Evolutionary conservation across 1,140 invertebrate genomes (phyloP), one percentile per base, ranked within the genome.

Genomic region (Aphelinus certus): DNA sequence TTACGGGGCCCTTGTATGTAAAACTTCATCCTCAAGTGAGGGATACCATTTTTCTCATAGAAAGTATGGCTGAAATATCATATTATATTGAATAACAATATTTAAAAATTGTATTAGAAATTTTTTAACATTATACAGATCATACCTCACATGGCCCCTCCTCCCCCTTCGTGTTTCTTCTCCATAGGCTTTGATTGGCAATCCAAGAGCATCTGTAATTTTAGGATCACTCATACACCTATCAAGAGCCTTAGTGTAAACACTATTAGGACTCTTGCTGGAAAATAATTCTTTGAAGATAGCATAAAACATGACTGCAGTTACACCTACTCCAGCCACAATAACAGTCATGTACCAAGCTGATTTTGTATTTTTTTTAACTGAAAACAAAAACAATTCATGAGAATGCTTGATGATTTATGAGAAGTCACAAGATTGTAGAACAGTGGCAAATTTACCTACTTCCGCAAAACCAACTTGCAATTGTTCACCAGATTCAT

Each of bases 231-330:
- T 80, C 80, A 91, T 90, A 82, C 95, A 95, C 78, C 90, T 89
- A 75, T 95, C 91, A 1, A 95, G 88, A 6, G 96, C 95, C 81
- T 91, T 90, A 7, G 91, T 91, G 82, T 96, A 97, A 73, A 97
- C 90, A 80, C 92, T 94, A 88, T 94, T 95, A 0, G 95, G 92
- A 86, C 95, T 97, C 78, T 94, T 92, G 78, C 91, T 92, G 3
- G 95, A 97, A 88, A 97, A 96, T 43, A 97, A 85, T 87, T 97
- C 96, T 71, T 90, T 90, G 79, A 96, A 94, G 76, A 97, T 91
- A 56, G 92, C 90, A 84, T 94, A 97, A 80, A 96, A 93, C 84
- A 97, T 92, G 2, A 93, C 83, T 63, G 92, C 92, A 46, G 94
- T 95, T 0, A 96, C 90, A 45, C 92, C 93, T 60, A 96, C 81